Base-by-base conservation (phyloP, 2,888 invertebrate species). In the Coenonympha arcania region DNA sequence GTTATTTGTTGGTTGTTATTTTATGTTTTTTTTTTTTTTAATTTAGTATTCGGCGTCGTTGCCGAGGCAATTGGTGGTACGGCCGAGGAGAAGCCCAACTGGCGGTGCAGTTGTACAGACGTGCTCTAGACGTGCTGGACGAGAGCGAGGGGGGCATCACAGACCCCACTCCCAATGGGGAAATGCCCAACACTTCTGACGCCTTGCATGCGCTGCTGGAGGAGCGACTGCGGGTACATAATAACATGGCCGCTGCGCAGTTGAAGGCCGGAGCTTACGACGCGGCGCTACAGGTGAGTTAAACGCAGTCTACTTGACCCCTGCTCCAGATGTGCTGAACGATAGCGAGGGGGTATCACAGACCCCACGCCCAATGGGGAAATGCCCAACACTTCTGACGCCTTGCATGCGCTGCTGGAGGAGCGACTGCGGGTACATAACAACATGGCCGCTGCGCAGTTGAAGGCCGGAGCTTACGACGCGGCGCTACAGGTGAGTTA, bases 231-330 rank as follows among this genome's bases (percentile, higher is more conserved):
- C 91, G 94, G 65, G 94, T 95, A 1, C 92, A 93, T 66, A 97
- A 97, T 72, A 98, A 98, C 73, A 90, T 97, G 88, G 96, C 96
- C 9, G 95, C 95, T 56, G 94, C 96, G 9, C 96, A 97, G 79
- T 88, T 97, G 59, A 96, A 95, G 87, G 91, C 94, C 30, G 91
- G 93, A 48, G 93, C 94, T 6, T 95, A 90, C 70, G 95, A 95
- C 61, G 92, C 94, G 6, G 96, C 96, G 4, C 83, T 96, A 18
- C 90, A 90, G 72, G 94, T 80, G 15, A 39, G 8, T 24, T 22
- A 6, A 4, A 13, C 13, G 11, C 1, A 1, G 5, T 2, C 1
- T 1, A 13, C 11, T 6, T 3, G 11, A 24, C 36, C 11, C 1
- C 1, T 18, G 6, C 15, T 6, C 1, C 15, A 30, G 5, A 2